A percentile compares a stretch with the other conserved stretches of the same genome.
Conservation (phyloP, 2,113 vertebrate genomes). For the Barnardius zonarius region DNA sequence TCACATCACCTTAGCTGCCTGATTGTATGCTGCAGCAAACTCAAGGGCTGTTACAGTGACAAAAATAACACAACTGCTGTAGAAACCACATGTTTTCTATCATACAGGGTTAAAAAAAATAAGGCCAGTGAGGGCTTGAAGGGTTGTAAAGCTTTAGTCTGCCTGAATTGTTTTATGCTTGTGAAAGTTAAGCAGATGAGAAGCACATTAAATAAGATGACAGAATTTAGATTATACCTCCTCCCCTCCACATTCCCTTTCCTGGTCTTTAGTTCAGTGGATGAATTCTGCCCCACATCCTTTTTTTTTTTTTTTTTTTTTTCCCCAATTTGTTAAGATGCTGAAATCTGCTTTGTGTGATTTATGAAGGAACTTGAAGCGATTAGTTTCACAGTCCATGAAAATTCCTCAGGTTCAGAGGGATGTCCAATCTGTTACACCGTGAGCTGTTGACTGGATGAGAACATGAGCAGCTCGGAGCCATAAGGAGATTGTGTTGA, state of each 20-base stretch:
- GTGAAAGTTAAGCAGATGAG: slow-evolving; percentile 77
- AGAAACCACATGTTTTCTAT: slow-evolving; percentile 58
- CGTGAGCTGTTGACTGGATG: slow-evolving; percentile 76
- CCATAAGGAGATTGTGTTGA: slow-evolving; percentile 90
- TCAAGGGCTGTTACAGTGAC: slow-evolving; percentile 14
- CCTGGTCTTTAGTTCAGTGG: slow-evolving; percentile 48
- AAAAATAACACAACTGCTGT: slow-evolving; percentile 44
- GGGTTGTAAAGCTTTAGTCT: slow-evolving; percentile 63
- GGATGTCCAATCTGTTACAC: slow-evolving; percentile 82
- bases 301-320: slow-evolving; percentile 37
- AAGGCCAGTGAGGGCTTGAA: slow-evolving; percentile 67
- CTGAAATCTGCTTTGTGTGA: slow-evolving; percentile 84
- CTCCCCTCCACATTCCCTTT: background rate
- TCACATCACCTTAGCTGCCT: background rate
- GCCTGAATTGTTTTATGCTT: slow-evolving; percentile 74
- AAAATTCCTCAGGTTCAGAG: slow-evolving; percentile 83
- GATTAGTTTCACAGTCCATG: slow-evolving; percentile 86
- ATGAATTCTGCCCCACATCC: slow-evolving; percentile 29
- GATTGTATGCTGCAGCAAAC: background rate
- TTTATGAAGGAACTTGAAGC: slow-evolving; percentile 85
- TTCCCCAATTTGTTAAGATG: slow-evolving; percentile 77
- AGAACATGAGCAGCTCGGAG: slow-evolving; percentile 82
- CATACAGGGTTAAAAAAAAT: slow-evolving; percentile 20
- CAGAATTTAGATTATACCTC: slow-evolving; percentile 70
- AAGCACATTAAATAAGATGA: slow-evolving; percentile 75